Conservation (phyloP, 2,888 invertebrate species). For the Latrodectus elegans region DNA sequence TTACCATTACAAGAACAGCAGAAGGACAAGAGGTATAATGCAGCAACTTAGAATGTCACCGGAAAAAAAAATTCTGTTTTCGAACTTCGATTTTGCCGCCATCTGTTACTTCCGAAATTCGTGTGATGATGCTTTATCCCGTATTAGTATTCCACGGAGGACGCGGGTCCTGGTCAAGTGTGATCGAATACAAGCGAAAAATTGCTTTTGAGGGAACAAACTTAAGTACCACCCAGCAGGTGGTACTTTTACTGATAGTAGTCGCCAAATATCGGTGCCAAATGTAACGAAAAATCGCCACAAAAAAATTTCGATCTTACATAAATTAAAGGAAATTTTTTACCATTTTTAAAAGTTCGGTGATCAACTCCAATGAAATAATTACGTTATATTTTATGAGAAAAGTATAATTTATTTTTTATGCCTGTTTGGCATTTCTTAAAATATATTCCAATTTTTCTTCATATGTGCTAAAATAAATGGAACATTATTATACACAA, state of each 20-base stretch:
- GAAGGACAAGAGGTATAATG: neutral
- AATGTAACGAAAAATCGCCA: neutral
- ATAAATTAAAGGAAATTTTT: too few relatives aligned
- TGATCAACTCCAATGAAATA: too few relatives aligned
- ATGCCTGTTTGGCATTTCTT: too few relatives aligned
- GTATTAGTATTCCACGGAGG: slow-evolving; percentile 49
- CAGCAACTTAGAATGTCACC: too few relatives aligned
- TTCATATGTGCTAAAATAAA: too few relatives aligned
- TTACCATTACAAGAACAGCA: neutral
- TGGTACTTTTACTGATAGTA: slow-evolving; percentile 28
- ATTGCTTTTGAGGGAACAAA: slow-evolving; percentile 31
- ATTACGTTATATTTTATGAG: too few relatives aligned
- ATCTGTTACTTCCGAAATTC: slow-evolving; percentile 51
- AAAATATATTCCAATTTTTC: too few relatives aligned
- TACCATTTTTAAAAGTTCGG: too few relatives aligned
- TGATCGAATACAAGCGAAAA: slow-evolving; percentile 27
- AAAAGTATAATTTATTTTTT: too few relatives aligned
- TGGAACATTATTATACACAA: too few relatives aligned
- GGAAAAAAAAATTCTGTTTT: neutral
- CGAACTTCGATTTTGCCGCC: slow-evolving; percentile 4
- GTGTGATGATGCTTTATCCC: slow-evolving; percentile 14
- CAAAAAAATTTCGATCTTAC: too few relatives aligned
- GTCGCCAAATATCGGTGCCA: slow-evolving; percentile 29
- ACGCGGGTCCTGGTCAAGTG: slow-evolving; percentile 24
- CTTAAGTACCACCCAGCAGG: slow-evolving; percentile 45